Conservation (phyloP, 2,888 invertebrate species). For the Drosophila austrosaltans region DNA sequence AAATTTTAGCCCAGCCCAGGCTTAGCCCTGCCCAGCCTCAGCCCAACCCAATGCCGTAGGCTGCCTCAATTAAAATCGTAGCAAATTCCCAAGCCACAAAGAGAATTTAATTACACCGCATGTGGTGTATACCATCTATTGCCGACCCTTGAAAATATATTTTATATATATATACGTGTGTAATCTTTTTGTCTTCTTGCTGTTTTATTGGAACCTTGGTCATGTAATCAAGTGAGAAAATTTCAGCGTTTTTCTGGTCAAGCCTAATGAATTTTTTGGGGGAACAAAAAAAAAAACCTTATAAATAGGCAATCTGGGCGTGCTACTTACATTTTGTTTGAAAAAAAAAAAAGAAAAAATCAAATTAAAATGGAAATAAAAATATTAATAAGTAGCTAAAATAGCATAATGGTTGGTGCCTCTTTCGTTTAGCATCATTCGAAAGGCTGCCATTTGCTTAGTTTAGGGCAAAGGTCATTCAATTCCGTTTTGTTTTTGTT, state of each 20-base stretch:
- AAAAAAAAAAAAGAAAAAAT: conserved; percentile 30
- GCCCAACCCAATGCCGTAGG: conserved; percentile 52
- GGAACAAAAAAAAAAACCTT: not conserved
- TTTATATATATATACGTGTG: not conserved
- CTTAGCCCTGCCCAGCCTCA: conserved; percentile 1
- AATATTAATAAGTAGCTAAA: conserved; percentile 23
- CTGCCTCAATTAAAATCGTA: conserved; percentile 73
- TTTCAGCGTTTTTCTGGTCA: conserved; percentile 25
- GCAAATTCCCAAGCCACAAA: conserved; percentile 75
- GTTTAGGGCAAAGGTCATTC: conserved; percentile 14
- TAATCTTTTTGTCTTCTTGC: not conserved
- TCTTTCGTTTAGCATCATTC: conserved; percentile 31
- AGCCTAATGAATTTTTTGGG: conserved; percentile 65
- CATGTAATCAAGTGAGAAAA: conserved; percentile 71
- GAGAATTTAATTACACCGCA: conserved; percentile 75
- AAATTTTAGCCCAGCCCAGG: conserved; percentile 35
- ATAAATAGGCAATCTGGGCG: conserved; percentile 63
- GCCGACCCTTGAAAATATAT: conserved; percentile 54
- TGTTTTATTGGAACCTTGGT: conserved; percentile 41
- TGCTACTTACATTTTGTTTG: conserved; percentile 42
- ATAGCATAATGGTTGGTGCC: conserved; percentile 51
- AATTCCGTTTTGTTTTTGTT: not conserved
- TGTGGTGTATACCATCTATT: conserved; percentile 52
- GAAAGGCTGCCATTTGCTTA: conserved; percentile 52
- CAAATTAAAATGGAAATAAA: conserved; percentile 41